Evolutionary conservation across 37 sponge, comb jelly and placozoan genomes (phyloP).

Genomic region (Amphimedon queenslandica): DNA sequence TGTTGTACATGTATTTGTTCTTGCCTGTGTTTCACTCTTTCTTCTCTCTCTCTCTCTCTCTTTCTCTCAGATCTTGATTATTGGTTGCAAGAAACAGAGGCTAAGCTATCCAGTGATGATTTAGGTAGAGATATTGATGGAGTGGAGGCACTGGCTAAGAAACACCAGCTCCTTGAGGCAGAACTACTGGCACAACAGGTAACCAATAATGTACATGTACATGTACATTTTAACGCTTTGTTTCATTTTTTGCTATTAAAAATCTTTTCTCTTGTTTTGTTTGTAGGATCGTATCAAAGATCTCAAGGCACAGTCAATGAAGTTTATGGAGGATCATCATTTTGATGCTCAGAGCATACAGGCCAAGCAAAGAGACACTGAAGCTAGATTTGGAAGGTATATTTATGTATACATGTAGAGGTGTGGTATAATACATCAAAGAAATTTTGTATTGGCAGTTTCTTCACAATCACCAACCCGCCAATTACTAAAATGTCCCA

Average conservation of each 20-base stretch:
- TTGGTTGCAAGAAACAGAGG: conserved; percentile 57
- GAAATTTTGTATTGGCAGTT: too few species aligned
- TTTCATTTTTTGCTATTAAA: neutral
- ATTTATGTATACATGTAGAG: too few species aligned
- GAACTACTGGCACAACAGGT: conserved; percentile 86
- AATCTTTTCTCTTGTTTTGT: neutral
- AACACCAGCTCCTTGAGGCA: conserved; percentile 72
- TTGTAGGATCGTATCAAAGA: conserved; percentile 65
- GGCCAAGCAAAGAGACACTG: conserved; percentile 57
- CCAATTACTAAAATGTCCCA: neutral
- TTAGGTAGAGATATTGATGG: conserved; percentile 74
- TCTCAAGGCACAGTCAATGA: conserved; percentile 71
- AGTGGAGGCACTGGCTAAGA: conserved; percentile 85
- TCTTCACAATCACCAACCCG: neutral
- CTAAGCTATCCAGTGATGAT: conserved; percentile 71
- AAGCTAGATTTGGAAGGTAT: conserved; percentile 58
- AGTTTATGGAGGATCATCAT: conserved; percentile 72
- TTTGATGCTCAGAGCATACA: conserved; percentile 87
- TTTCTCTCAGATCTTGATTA: neutral
- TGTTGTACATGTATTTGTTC: too few species aligned
- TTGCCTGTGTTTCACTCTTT: too few species aligned
- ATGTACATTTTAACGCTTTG: neutral
- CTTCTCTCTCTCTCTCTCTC: too few species aligned
- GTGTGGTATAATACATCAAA: too few species aligned
- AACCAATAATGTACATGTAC: neutral